These are phyloP conservation scores for Platysteira castanea DNA, from an alignment of 2,113 vertebrate species.

Conservation along the genomic window DNA sequence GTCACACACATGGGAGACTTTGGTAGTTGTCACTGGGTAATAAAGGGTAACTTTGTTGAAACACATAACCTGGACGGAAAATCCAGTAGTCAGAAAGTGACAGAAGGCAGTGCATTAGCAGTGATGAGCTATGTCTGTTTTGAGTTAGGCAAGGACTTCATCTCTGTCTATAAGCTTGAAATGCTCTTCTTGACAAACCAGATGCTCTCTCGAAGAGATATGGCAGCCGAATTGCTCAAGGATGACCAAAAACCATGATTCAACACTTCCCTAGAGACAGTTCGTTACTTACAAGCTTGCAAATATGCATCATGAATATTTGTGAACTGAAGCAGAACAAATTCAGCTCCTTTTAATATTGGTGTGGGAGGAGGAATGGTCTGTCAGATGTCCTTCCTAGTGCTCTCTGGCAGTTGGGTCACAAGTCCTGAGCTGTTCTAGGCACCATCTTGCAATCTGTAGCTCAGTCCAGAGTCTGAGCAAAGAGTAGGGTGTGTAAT, in stretches of 20 bases:
- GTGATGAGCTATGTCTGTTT: neutral
- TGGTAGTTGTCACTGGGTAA: neutral
- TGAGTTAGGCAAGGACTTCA: neutral
- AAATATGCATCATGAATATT: neutral
- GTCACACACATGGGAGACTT: neutral
- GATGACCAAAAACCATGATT: neutral
- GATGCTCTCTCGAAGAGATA: neutral
- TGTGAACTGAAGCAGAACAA: slow-evolving; percentile 3
- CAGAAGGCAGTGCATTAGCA: neutral
- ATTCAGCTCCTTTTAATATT: neutral
- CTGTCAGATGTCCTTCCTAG: neutral
- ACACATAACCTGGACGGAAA: neutral
- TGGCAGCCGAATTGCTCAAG: neutral
- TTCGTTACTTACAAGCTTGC: neutral
- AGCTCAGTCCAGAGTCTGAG: neutral
- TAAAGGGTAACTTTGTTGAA: neutral
- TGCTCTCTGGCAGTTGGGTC: neutral
- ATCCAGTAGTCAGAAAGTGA: neutral
- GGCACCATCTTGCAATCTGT: neutral
- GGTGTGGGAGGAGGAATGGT: neutral
- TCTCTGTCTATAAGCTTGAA: neutral
- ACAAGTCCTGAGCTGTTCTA: neutral
- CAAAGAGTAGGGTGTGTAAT: neutral
- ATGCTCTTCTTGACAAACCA: neutral
- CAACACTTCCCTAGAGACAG: neutral